Evolutionary conservation across 2,888 invertebrate genomes (phyloP), one percentile per base, ranked within the genome.

Genomic region (Itoplectis maculator): DNA sequence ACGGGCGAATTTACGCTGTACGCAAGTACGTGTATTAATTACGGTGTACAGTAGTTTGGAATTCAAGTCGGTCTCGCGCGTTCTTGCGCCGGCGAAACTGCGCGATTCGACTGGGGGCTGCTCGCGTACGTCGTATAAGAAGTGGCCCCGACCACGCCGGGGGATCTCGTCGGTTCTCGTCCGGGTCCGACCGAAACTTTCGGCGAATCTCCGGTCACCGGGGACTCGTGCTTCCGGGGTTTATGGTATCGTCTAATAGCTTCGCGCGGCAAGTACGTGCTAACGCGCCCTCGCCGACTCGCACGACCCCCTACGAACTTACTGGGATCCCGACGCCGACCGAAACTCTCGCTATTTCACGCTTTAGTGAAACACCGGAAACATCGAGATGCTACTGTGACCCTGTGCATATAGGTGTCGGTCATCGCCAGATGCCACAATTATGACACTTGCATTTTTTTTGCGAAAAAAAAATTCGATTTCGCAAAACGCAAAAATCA

Each of bases 101-200:
- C 59, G 15, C 54, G 61, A 73, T 20, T 65, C 56, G 9, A 47
- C 29, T 40, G 6, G 47, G 65, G 47, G 65, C 40, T 59, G 42
- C 9, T 18, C 11, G 13, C 42, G n/a, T n/a, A n/a, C n/a, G n/a
- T n/a, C n/a, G n/a, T 42, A 42, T 56, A 82, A 82, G 82, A 82
- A 82, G 78, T 73, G 72, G 51, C 47, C 54, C 59, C 20, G 15
- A 15, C 65, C 66, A 23, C 45, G 49, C 75, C 37, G n/a, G 11
- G 6, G 15, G 37, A 49, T 20, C 47, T 5, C 45, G n/a, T n/a
- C 23, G 56, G 29, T 68, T 79, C 74, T 49, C 75, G 9, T 45
- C 35, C n/a, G n/a, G 70, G 75, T 70, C 82, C 79, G 75, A 82
- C 79, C n/a, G 82, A 82, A 82, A 82, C 82, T 82, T 82, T 72